Percentiles rank a stretch among this genome's conserved stretches.
phyloP scores from a whole-genome alignment of 2,888 invertebrate genomes.

The Drepana falcataria region DNA sequence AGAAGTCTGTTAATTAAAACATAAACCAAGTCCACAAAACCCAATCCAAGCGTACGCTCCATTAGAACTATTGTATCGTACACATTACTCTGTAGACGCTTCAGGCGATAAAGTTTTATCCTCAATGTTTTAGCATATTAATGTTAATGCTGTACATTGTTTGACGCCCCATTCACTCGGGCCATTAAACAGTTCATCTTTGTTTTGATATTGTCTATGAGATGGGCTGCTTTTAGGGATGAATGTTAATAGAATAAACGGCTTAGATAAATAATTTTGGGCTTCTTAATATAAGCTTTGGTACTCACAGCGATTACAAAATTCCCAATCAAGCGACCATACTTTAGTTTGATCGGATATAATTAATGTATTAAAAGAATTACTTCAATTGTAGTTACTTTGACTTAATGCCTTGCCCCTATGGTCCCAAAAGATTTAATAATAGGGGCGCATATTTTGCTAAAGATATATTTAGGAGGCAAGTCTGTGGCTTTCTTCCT shows the following conservation, averaged over 20 bases:
- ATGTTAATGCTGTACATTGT: constrained; percentile 14
- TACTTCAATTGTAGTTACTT: too few species aligned
- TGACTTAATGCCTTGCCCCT: too few species aligned
- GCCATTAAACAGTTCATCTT: constrained; percentile 13
- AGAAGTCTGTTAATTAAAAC: not conserved
- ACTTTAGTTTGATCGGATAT: too few species aligned
- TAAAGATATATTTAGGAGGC: too few species aligned
- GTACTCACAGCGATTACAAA: too few species aligned
- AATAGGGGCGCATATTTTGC: too few species aligned
- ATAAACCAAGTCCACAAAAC: not conserved
- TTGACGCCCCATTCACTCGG: constrained; percentile 9
- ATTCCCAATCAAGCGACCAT: too few species aligned
- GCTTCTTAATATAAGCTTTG: too few species aligned
- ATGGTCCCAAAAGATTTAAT: too few species aligned
- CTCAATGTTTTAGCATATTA: constrained; percentile 8
- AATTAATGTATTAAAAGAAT: too few species aligned
- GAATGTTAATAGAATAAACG: not conserved
- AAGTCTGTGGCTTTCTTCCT: too few species aligned
- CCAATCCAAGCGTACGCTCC: not conserved
- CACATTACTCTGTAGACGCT: not conserved
- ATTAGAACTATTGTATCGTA: constrained; percentile 1
- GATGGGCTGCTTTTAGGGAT: not conserved
- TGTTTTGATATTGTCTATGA: constrained; percentile 8
- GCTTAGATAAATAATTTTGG: not conserved
- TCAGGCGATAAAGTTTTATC: constrained; percentile 3